Conservation (phyloP, 2,888 invertebrate species). For the Amphipyra berbera region DNA sequence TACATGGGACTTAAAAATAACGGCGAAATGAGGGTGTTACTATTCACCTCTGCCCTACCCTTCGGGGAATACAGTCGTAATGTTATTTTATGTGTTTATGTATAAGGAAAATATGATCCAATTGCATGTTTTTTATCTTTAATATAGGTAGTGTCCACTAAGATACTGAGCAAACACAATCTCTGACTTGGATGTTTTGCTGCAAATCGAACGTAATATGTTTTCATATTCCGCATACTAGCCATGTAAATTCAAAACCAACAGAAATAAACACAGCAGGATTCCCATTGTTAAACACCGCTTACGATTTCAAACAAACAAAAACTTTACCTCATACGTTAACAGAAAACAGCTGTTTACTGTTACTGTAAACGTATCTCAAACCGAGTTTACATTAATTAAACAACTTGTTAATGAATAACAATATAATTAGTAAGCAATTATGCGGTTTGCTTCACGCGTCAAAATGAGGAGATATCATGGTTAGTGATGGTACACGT, state of each 20-base stretch:
- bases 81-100: too few species aligned
- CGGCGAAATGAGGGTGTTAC: too few species aligned
- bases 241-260: conserved; percentile 5
- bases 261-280: conserved; percentile 12
- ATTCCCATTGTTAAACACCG: conserved; percentile 25
- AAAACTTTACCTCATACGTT: conserved; percentile 23
- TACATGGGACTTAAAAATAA: too few species aligned
- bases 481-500: conserved; percentile 33
- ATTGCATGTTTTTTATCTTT: too few species aligned
- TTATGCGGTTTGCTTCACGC: conserved; percentile 42
- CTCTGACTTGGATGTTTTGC: too few species aligned
- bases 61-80: too few species aligned
- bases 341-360: conserved; percentile 37
- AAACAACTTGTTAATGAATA: conserved; percentile 47
- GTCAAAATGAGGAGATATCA: conserved; percentile 40
- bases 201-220: not conserved
- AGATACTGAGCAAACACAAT: not conserved
- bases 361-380: conserved; percentile 17
- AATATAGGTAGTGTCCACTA: not conserved
- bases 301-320: conserved; percentile 34
- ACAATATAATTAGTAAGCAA: conserved; percentile 45
- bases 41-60: too few species aligned
- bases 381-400: conserved; percentile 43
- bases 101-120: conserved; percentile 18
- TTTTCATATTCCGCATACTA: not conserved